Evolutionary conservation across 1,140 invertebrate species (phyloP).

Genomic region (Bombus sibiricus): DNA sequence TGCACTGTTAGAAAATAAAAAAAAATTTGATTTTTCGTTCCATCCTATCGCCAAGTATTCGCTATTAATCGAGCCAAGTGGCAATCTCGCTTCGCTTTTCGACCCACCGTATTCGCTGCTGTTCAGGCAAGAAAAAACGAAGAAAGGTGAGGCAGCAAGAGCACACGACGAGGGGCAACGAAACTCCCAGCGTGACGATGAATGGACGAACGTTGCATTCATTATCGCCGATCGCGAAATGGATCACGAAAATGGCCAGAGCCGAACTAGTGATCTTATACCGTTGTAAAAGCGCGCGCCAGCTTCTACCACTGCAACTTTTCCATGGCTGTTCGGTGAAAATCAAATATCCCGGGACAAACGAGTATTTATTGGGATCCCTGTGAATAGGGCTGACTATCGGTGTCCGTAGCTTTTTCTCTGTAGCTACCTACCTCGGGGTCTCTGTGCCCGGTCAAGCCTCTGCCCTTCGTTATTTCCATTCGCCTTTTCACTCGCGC

Average conservation of each 20-base stretch:
- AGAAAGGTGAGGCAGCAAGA: not conserved
- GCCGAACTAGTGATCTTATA: not conserved
- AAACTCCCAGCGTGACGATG: not conserved
- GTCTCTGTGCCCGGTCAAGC: not conserved
- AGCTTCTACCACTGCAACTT: not conserved
- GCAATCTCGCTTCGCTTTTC: too few species aligned
- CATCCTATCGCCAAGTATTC: too few species aligned
- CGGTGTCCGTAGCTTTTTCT: not conserved
- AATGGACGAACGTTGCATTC: slow-evolving; percentile 13
- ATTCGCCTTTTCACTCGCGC: slow-evolving; percentile 64
- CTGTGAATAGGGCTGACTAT: not conserved
- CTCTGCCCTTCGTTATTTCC: slow-evolving; percentile 50
- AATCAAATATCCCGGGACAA: slow-evolving; percentile 43
- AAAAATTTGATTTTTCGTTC: too few species aligned
- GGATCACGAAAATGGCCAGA: slow-evolving; percentile 24
- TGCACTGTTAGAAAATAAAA: too few species aligned
- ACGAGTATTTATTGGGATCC: slow-evolving; percentile 62
- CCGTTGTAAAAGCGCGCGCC: not conserved
- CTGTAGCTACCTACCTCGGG: not conserved
- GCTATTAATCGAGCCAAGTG: too few species aligned
- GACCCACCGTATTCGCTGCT: too few species aligned
- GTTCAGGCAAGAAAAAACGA: not conserved
- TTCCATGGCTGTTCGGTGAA: not conserved
- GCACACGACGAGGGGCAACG: not conserved
- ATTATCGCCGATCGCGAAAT: slow-evolving; percentile 15